Evolutionary conservation across 2,888 invertebrate genomes (phyloP).

Genomic region (Pegoplata infirma): DNA sequence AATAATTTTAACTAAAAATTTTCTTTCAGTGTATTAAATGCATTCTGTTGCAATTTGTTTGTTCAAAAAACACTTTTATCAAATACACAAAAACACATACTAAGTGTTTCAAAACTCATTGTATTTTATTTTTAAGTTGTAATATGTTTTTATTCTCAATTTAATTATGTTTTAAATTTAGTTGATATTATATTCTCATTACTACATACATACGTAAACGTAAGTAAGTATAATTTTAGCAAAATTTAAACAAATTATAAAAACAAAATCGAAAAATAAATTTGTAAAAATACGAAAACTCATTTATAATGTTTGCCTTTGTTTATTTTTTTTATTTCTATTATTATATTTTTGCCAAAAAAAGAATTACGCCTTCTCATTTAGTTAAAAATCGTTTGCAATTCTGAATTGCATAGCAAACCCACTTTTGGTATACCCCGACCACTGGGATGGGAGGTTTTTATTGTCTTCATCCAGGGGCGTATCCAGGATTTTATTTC

Average conservation of each 20-base stretch:
- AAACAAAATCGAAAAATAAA: constrained; percentile 33
- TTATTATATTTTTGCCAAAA: constrained; percentile 24
- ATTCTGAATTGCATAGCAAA: not conserved
- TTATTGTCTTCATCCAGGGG: too few species aligned
- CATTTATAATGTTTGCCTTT: constrained; percentile 1
- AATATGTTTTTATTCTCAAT: not conserved
- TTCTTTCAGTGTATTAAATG: too few species aligned
- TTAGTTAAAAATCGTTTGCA: constrained; percentile 4
- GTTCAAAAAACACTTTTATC: too few species aligned
- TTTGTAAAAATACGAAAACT: constrained; percentile 29
- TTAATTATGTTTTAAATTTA: constrained; percentile 22
- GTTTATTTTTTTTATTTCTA: too few species aligned
- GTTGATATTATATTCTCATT: constrained; percentile 24
- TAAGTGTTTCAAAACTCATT: not conserved
- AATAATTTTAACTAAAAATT: too few species aligned
- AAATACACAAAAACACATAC: too few species aligned
- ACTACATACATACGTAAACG: constrained; percentile 10
- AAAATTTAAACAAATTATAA: constrained; percentile 43
- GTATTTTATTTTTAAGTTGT: constrained; percentile 7
- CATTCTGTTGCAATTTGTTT: too few species aligned
- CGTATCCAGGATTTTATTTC: too few species aligned
- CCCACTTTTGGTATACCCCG: not conserved
- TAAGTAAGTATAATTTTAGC: constrained; percentile 43
- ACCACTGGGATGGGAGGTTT: not conserved
- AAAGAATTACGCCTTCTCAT: constrained; percentile 48